Conservation (phyloP, 2,888 invertebrate species). For the Ophion costatus region DNA sequence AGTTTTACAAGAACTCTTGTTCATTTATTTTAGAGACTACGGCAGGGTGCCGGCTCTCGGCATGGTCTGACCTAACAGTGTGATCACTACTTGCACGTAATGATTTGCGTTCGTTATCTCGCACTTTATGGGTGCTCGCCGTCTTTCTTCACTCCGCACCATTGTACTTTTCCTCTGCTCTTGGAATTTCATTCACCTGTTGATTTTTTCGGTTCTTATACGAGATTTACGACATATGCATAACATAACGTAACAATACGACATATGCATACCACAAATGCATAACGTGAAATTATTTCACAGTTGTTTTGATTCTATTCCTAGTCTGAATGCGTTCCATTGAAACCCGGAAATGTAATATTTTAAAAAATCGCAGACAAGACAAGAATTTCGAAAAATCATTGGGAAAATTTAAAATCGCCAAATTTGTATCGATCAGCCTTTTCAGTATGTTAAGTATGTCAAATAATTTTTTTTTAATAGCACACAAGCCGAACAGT, state of each 20-base stretch:
- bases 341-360: background rate
- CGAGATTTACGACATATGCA: background rate
- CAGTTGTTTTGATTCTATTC: background rate
- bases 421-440: too few relatives aligned
- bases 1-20: background rate
- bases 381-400: too few relatives aligned
- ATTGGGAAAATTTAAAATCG: too few relatives aligned
- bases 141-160: background rate
- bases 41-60: background rate
- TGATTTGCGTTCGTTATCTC: conserved; percentile 18
- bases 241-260: too few relatives aligned
- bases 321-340: too few relatives aligned
- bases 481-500: too few relatives aligned
- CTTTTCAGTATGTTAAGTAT: background rate
- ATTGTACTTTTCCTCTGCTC: background rate
- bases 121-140: background rate
- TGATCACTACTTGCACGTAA: conserved; percentile 56
- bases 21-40: background rate
- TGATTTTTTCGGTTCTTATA: background rate
- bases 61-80: conserved; percentile 60
- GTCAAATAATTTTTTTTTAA: too few relatives aligned
- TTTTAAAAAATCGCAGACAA: background rate
- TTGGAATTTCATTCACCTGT: conserved; percentile 5
- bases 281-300: background rate
- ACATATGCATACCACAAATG: background rate